Percentiles rank a stretch among this genome's conserved stretches.
phyloP scores from a whole-genome alignment of 2,113 vertebrate genomes.

The Meleagris gallopavo region DNA sequence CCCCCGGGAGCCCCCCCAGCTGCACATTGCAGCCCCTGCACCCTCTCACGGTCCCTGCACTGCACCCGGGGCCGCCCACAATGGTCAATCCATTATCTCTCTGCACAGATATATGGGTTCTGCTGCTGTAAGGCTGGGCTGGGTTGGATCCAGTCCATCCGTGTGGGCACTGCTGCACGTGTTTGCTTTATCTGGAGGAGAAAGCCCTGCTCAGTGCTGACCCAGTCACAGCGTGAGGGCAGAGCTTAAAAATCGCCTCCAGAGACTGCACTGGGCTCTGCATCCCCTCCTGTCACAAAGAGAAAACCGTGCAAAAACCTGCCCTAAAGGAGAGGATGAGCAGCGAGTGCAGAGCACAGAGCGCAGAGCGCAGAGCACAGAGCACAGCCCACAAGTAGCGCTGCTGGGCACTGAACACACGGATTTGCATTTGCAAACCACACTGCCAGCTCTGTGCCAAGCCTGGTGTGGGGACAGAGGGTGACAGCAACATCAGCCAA shows the following conservation, averaged over 20 bases:
- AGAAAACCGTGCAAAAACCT: neutral
- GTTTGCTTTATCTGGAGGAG: neutral
- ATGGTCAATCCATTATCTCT: too few species aligned
- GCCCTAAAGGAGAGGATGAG: too few species aligned
- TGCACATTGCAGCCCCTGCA: too few species aligned
- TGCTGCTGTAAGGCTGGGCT: too few species aligned
- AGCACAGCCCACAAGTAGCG: neutral
- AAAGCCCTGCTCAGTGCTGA: neutral
- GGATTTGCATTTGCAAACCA: too few species aligned
- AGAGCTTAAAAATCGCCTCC: neutral
- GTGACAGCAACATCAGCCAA: slow-evolving; percentile 4
- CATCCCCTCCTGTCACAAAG: neutral
- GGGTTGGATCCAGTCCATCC: too few species aligned
- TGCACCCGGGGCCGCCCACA: too few species aligned
- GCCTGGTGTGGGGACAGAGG: neutral
- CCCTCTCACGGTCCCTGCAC: too few species aligned
- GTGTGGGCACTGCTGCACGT: neutral
- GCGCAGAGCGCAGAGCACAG: neutral
- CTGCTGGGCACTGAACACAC: too few species aligned
- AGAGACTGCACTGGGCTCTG: neutral
- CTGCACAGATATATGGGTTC: too few species aligned
- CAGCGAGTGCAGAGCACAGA: neutral
- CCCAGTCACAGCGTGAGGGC: neutral
- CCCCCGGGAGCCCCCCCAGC: neutral
- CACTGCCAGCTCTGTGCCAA: neutral